These are phyloP conservation scores for Eupithecia vulgata DNA, from an alignment of 2,888 invertebrate species.

Conservation along the genomic window DNA sequence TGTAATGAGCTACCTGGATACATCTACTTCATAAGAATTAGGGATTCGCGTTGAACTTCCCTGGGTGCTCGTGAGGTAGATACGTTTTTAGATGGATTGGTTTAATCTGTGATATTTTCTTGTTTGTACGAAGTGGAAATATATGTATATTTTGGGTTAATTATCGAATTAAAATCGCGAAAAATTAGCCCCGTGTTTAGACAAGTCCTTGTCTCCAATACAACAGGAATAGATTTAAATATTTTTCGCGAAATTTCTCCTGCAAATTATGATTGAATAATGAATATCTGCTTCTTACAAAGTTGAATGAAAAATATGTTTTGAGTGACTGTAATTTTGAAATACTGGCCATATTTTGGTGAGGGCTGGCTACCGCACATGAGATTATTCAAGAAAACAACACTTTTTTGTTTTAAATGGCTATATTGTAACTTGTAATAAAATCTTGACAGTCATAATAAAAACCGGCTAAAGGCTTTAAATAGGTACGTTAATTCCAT, in stretches of 20 bases:
- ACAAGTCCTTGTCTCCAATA: not conserved
- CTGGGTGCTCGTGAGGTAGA: not conserved
- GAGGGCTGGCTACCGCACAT: not conserved
- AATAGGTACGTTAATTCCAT: not conserved
- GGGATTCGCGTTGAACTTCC: not conserved
- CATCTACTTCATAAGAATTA: conserved; percentile 4
- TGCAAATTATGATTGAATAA: too few species aligned
- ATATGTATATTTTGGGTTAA: not conserved
- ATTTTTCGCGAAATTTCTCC: not conserved
- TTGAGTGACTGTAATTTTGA: not conserved
- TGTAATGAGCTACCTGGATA: conserved; percentile 20
- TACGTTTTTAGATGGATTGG: not conserved
- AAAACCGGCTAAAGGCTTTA: not conserved
- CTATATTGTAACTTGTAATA: not conserved
- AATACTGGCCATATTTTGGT: not conserved
- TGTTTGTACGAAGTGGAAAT: not conserved
- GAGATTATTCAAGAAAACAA: not conserved
- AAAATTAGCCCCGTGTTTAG: not conserved
- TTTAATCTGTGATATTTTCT: not conserved
- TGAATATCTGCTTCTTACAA: too few species aligned
- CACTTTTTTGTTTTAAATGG: not conserved
- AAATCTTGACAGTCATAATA: not conserved
- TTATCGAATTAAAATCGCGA: not conserved
- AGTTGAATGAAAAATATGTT: not conserved
- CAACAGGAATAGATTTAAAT: not conserved